Evolutionary conservation across 2,797 vertebrate genomes (phyloP), one percentile per base, ranked within the genome.

Genomic region (Sebastes trivittatus): DNA sequence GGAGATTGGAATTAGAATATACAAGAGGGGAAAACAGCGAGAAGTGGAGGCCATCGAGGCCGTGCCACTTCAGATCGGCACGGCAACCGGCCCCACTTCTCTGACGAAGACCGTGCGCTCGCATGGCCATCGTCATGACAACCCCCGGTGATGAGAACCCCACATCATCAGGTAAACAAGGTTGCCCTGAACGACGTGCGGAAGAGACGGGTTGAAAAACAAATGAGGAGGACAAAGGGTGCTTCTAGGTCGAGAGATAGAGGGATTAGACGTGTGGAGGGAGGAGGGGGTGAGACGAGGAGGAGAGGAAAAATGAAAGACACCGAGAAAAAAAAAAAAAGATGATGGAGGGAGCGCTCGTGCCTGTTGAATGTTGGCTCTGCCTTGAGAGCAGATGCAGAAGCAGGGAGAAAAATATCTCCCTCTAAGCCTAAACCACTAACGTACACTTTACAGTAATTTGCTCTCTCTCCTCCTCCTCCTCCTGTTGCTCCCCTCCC

Each of bases 161-260:
- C 87, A 72, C 90, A 89, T 46, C 49, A 52, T 91, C 95, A 95
- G 95, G 95, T 95, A 95, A 95, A 96, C 95, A 95, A 94, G 94
- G 93, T 93, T 92, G 90, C 91, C 83, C 89, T 34, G 92, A 89
- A 92, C 87, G 73, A 93, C 82, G 18, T 55, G 62, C 70, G 27
- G 80, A 67, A 80, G 89, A 83, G 88, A 82, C 2, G 69, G 72
- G 38, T 8, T 22, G 73, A 58, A 72, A 65, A 77, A 80, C 81
- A 89, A 82, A 84, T 55, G 88, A 87, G 85, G 84, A 84, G 86
- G 80, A 90, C 92, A 93, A 92, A 93, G 85, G 85, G 87, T 83
- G 86, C 89, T 87, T 92, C 86, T 82, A 90, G 92, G 90, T 92
- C 75, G 87, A 75, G 81, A 87, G 92, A 93, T 86, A 69, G 87